These are phyloP conservation scores for Mya arenaria DNA, from an alignment of 1,140 invertebrate genomes.

Conservation along the genomic window DNA sequence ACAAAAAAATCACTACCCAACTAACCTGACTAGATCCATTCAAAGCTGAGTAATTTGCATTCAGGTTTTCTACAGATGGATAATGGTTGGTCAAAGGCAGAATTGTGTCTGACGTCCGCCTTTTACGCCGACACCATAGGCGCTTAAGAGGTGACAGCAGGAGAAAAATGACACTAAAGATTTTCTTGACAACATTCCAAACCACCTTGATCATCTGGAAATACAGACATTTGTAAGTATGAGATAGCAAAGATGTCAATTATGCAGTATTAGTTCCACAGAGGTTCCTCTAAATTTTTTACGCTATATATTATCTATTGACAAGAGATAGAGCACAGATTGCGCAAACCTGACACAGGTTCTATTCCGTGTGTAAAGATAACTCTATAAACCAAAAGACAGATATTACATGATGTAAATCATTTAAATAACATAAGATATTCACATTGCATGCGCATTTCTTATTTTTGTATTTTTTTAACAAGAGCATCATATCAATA, in stretches of 20 bases:
- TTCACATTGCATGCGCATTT: too few species aligned
- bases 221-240: constrained; percentile 79
- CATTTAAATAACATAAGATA: too few species aligned
- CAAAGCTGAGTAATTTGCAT: constrained; percentile 21
- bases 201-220: constrained; percentile 59
- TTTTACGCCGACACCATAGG: constrained; percentile 56
- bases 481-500: too few species aligned
- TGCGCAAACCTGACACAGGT: neutral
- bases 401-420: too few species aligned
- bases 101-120: constrained; percentile 42
- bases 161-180: constrained; percentile 57
- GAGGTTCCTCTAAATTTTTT: constrained; percentile 82
- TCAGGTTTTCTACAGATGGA: constrained; percentile 32
- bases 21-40: constrained; percentile 36
- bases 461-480: too few species aligned
- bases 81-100: constrained; percentile 48
- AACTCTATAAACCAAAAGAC: too few species aligned
- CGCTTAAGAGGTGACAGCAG: constrained; percentile 61
- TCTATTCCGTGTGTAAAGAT: neutral
- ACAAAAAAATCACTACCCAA: too few species aligned
- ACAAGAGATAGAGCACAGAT: constrained; percentile 7
- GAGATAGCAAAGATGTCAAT: constrained; percentile 82
- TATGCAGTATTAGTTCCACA: constrained; percentile 82
- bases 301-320: constrained; percentile 48
- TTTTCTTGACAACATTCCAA: constrained; percentile 62